A percentile compares a stretch with the other conserved stretches of the same genome.
phyloP scores from a whole-genome alignment of 2,797 vertebrate species.

The Trichosurus vulpecula region DNA sequence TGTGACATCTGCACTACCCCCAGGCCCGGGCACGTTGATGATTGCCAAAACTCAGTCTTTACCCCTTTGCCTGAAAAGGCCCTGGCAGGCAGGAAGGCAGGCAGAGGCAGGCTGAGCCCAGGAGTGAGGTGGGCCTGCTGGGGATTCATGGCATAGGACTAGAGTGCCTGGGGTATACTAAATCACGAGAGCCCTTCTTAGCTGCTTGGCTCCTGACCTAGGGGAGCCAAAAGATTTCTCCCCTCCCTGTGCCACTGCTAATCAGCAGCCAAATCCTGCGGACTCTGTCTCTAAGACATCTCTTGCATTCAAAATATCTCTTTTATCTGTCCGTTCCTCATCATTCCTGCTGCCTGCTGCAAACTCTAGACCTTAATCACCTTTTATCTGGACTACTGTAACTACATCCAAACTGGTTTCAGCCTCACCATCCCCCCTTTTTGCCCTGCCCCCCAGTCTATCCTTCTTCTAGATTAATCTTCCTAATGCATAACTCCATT shows the following conservation, averaged over 20 bases:
- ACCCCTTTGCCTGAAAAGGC: background rate
- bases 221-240: background rate
- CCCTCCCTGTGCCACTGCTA: background rate
- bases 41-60: conserved; percentile 30
- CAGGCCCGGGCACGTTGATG: conserved; percentile 6
- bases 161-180: background rate
- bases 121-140: background rate
- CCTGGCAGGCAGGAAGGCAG: background rate
- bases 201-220: background rate
- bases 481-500: background rate
- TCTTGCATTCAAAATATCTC: background rate
- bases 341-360: background rate
- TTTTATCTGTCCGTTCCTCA: background rate
- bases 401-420: background rate
- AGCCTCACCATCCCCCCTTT: background rate
- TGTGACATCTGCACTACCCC: conserved; percentile 12
- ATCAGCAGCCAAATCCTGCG: background rate
- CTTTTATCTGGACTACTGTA: background rate
- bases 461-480: background rate
- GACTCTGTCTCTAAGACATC: background rate
- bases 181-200: background rate
- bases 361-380: background rate
- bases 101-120: background rate
- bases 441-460: background rate
- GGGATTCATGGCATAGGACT: background rate